A percentile compares a stretch with the other conserved stretches of the same genome.
These are phyloP conservation scores for Picathartes gymnocephalus DNA, from an alignment of 2,113 vertebrate species.

Conservation along the genomic window DNA sequence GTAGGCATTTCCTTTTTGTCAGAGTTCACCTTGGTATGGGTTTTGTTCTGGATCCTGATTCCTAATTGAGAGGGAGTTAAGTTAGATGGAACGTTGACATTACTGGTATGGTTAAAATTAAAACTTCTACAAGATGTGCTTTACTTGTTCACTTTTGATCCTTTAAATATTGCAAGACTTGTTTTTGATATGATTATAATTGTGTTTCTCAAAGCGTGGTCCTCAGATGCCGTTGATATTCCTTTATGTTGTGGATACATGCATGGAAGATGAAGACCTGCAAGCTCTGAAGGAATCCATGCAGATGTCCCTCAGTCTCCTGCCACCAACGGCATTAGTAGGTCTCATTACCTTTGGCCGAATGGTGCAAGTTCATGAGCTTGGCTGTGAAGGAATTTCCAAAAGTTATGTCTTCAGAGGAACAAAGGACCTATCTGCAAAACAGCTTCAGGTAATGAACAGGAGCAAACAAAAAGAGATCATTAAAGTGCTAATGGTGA, in stretches of 20 bases:
- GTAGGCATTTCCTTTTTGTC: not conserved
- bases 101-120: not conserved
- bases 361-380: constrained; percentile 97
- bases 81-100: not conserved
- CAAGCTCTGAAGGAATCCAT: constrained; percentile 96
- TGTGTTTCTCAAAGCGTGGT: constrained; percentile 79
- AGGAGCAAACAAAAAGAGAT: not conserved
- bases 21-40: not conserved
- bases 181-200: not conserved
- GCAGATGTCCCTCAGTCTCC: constrained; percentile 95
- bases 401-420: constrained; percentile 98
- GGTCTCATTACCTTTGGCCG: constrained; percentile 97
- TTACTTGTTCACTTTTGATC: not conserved
- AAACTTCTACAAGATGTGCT: not conserved
- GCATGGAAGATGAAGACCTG: constrained; percentile 98
- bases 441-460: constrained; percentile 89
- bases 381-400: constrained; percentile 96
- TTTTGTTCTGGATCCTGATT: not conserved
- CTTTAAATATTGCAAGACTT: not conserved
- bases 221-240: constrained; percentile 98
- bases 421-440: constrained; percentile 92
- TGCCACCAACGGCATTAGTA: constrained; percentile 92
- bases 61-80: not conserved
- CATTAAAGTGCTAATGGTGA: not conserved
- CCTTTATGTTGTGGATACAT: constrained; percentile 97